Evolutionary conservation across 2,113 vertebrate genomes (phyloP).

Genomic region (Eclectus roratus): DNA sequence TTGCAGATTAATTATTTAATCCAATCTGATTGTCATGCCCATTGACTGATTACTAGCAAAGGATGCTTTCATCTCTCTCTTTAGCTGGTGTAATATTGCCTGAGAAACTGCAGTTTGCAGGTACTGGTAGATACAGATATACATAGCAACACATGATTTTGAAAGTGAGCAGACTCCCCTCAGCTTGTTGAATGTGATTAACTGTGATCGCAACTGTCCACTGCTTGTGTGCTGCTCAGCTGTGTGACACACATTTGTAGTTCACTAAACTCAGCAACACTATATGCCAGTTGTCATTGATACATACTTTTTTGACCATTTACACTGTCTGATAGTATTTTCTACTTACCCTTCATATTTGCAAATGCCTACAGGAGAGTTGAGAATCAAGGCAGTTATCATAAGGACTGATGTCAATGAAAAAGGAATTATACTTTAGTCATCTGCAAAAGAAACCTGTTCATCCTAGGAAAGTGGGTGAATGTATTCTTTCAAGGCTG

Average conservation of each 20-base stretch:
- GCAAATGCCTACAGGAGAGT: background rate
- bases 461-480: background rate
- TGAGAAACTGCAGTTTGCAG: background rate
- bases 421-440: background rate
- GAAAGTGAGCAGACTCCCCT: background rate
- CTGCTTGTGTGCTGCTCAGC: background rate
- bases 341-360: background rate
- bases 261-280: background rate
- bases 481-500: slow-evolving; percentile 1
- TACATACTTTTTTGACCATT: background rate
- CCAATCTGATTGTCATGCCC: background rate
- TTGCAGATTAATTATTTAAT: slow-evolving; percentile 21
- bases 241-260: background rate
- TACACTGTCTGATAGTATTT: background rate
- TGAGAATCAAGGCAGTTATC: background rate
- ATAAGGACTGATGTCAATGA: background rate
- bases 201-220: background rate
- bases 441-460: background rate
- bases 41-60: background rate
- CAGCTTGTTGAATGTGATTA: background rate
- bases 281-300: background rate
- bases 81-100: background rate
- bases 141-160: background rate
- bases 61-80: background rate
- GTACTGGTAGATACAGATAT: background rate